Percentiles rank a stretch among this genome's conserved stretches.
Conservation (phyloP, 2,797 vertebrate species). For the Acrossocheilus wenchowensis region DNA sequence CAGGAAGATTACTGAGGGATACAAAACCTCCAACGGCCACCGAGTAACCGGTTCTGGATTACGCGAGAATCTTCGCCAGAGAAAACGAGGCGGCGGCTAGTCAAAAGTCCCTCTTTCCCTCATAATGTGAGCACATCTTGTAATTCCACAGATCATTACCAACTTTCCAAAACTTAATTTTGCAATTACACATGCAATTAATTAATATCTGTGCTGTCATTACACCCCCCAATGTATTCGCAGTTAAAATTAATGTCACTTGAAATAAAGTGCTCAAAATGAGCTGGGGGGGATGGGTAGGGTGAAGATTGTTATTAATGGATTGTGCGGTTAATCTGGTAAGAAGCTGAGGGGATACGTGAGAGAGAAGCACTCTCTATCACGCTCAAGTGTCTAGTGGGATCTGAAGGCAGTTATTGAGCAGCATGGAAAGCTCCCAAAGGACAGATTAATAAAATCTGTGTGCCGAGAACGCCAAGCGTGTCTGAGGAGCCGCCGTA, state of each 20-base stretch:
- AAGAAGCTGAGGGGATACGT: constrained; percentile 61
- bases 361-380: constrained; percentile 56
- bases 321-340: constrained; percentile 67
- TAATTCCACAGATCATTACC: constrained; percentile 86
- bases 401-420: constrained; percentile 62
- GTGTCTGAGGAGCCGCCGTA: constrained; percentile 49
- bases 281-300: constrained; percentile 74
- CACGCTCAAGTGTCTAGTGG: constrained; percentile 56
- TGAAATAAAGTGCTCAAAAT: constrained; percentile 68
- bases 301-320: constrained; percentile 67
- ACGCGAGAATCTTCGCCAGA: constrained; percentile 28
- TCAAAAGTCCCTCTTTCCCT: constrained; percentile 63
- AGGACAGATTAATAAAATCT: constrained; percentile 77
- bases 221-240: constrained; percentile 82
- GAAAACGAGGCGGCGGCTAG: constrained; percentile 49
- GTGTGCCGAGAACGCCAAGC: constrained; percentile 66
- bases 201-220: constrained; percentile 88
- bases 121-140: constrained; percentile 67
- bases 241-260: constrained; percentile 72
- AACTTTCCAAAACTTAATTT: constrained; percentile 87
- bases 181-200: constrained; percentile 88
- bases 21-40: constrained; percentile 78
- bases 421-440: constrained; percentile 64
- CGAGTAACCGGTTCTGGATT: not conserved
- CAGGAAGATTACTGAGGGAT: constrained; percentile 79